These are phyloP conservation scores for Hylaeus volcanicus DNA, from an alignment of 1,140 invertebrate species.

Conservation along the genomic window DNA sequence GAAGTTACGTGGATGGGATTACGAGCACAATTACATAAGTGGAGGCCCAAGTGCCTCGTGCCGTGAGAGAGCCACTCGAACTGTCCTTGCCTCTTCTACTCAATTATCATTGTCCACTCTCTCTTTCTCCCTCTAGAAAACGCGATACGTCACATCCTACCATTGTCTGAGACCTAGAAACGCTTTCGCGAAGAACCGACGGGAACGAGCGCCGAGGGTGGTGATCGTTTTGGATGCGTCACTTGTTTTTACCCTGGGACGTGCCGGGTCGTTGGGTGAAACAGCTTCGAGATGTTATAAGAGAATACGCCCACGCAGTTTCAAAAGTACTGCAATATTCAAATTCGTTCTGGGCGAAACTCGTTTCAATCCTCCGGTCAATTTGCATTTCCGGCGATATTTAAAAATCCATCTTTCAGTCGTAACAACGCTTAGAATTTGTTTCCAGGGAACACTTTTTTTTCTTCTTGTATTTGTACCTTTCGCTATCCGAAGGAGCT, in stretches of 20 bases:
- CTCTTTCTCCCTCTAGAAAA: slow-evolving; percentile 26
- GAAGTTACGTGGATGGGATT: slow-evolving; percentile 58
- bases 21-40: slow-evolving; percentile 63
- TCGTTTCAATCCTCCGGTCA: too few species aligned
- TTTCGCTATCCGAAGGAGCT: too few species aligned
- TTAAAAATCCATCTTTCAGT: too few species aligned
- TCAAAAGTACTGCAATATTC: too few species aligned
- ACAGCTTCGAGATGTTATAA: not conserved
- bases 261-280: not conserved
- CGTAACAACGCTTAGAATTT: too few species aligned
- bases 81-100: slow-evolving; percentile 31
- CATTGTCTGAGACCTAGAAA: slow-evolving; percentile 40
- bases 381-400: too few species aligned
- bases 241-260: not conserved
- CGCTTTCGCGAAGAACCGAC: not conserved
- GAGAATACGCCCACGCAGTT: too few species aligned
- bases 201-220: slow-evolving; percentile 19
- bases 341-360: too few species aligned
- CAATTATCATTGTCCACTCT: slow-evolving; percentile 34
- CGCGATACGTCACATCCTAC: slow-evolving; percentile 55
- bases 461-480: too few species aligned
- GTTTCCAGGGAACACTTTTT: too few species aligned
- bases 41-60: slow-evolving; percentile 44
- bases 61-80: slow-evolving; percentile 48
- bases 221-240: slow-evolving; percentile 1